Evolutionary conservation across 2,797 vertebrate genomes (phyloP).

Genomic region (Salarias fasciatus): DNA sequence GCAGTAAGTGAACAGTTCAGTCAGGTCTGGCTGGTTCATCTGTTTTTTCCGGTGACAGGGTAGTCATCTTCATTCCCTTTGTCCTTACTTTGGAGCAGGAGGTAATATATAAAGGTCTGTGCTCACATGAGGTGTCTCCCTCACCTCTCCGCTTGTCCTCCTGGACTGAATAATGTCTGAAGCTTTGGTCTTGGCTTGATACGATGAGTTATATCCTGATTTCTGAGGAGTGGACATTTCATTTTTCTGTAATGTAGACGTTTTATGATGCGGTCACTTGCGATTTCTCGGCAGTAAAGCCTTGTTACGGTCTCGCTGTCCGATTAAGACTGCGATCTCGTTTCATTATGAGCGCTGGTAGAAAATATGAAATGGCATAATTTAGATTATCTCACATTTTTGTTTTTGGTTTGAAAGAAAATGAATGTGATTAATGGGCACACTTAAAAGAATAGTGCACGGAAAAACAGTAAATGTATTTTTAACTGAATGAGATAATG

Average conservation of each 20-base stretch:
- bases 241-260: slow-evolving; percentile 63
- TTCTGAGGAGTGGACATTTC: slow-evolving; percentile 63
- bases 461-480: too few species aligned
- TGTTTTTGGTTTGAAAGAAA: neutral
- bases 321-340: slow-evolving; percentile 14
- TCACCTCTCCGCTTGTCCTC: slow-evolving; percentile 72
- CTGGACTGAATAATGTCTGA: slow-evolving; percentile 73
- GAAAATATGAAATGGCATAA: slow-evolving; percentile 2
- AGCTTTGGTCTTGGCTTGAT: slow-evolving; percentile 61
- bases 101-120: slow-evolving; percentile 80
- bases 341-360: slow-evolving; percentile 24
- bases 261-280: slow-evolving; percentile 58
- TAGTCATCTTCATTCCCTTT: slow-evolving; percentile 84
- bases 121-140: slow-evolving; percentile 74
- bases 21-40: slow-evolving; percentile 76
- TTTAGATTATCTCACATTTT: neutral
- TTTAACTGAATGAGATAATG: too few species aligned
- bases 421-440: too few species aligned
- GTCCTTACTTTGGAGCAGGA: slow-evolving; percentile 82
- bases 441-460: too few species aligned
- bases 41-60: slow-evolving; percentile 75
- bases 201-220: slow-evolving; percentile 73
- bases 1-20: slow-evolving; percentile 73
- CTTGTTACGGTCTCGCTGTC: slow-evolving; percentile 33
- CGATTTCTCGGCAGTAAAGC: slow-evolving; percentile 50